Conservation (phyloP, 2,113 vertebrate genomes). For the Brienomyrus longianalis region DNA sequence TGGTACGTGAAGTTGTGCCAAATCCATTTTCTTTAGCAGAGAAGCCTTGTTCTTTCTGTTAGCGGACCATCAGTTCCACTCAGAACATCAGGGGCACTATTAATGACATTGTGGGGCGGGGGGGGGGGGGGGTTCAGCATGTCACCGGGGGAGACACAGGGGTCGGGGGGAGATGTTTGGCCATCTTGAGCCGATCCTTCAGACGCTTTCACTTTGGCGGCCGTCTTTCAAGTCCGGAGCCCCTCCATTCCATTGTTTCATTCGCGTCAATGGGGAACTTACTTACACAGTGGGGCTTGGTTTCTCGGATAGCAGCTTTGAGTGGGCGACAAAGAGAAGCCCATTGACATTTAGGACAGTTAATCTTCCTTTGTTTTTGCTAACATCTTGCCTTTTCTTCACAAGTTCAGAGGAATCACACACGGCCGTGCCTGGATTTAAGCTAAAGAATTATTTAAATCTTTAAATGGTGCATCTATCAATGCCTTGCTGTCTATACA, state of each 20-base stretch:
- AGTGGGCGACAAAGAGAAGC: conserved; percentile 29
- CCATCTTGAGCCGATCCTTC: conserved; percentile 47
- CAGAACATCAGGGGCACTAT: conserved; percentile 15
- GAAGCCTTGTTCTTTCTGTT: not conserved
- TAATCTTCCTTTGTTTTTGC: not conserved
- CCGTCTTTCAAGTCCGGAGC: conserved; percentile 42
- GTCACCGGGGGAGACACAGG: conserved; percentile 41
- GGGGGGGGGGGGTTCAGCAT: conserved; percentile 25
- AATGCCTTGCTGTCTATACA: not conserved
- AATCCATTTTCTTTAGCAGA: not conserved
- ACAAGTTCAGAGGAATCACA: not conserved
- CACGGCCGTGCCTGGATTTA: not conserved
- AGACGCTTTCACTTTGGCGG: conserved; percentile 43
- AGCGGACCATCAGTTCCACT: not conserved
- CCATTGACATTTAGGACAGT: conserved; percentile 3
- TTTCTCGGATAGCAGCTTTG: conserved; percentile 44
- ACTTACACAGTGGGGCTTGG: conserved; percentile 45
- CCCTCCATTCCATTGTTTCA: conserved; percentile 42
- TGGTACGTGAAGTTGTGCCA: not conserved
- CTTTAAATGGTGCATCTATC: not conserved
- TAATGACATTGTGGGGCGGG: conserved; percentile 22
- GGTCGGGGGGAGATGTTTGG: conserved; percentile 50
- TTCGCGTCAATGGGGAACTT: conserved; percentile 48
- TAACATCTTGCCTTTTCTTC: conserved; percentile 5
- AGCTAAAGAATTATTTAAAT: conserved; percentile 7